Evolutionary conservation across 2,888 invertebrate genomes (phyloP).

Genomic region (Escarpia spicata): DNA sequence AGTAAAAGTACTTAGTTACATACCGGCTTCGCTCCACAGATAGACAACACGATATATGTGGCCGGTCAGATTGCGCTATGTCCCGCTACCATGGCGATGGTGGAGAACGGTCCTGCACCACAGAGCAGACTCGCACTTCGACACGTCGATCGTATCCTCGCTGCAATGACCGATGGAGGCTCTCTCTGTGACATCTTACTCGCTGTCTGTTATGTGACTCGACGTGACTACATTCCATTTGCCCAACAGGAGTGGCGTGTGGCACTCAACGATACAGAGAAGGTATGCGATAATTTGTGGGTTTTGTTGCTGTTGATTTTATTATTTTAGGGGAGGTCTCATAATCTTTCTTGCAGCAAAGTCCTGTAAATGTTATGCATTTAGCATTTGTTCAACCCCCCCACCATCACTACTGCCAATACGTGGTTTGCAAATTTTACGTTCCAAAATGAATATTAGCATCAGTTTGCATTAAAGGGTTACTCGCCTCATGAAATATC

Average conservation of each 20-base stretch:
- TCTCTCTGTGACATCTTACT: slow-evolving; percentile 82
- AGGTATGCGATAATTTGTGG: not conserved
- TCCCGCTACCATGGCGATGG: slow-evolving; percentile 80
- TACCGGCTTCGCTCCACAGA: not conserved
- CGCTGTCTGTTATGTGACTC: slow-evolving; percentile 88
- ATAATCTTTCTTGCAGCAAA: too few species aligned
- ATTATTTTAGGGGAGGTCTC: not conserved
- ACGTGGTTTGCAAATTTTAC: too few species aligned
- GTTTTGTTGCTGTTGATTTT: not conserved
- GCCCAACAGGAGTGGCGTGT: slow-evolving; percentile 82
- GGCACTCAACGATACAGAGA: not conserved
- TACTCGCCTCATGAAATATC: too few species aligned
- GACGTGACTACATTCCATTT: slow-evolving; percentile 76
- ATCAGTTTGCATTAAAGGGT: too few species aligned
- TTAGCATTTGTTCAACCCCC: too few species aligned
- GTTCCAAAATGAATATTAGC: too few species aligned
- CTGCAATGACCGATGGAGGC: slow-evolving; percentile 78
- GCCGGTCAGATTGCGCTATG: slow-evolving; percentile 93
- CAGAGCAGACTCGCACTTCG: slow-evolving; percentile 86
- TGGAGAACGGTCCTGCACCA: slow-evolving; percentile 77
- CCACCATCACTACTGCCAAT: too few species aligned
- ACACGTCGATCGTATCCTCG: slow-evolving; percentile 84
- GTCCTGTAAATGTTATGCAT: too few species aligned
- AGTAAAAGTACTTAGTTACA: too few species aligned
- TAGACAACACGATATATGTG: slow-evolving; percentile 84